These are phyloP conservation scores for Cepaea nemoralis DNA, from an alignment of 1,140 invertebrate species.

Conservation along the genomic window DNA sequence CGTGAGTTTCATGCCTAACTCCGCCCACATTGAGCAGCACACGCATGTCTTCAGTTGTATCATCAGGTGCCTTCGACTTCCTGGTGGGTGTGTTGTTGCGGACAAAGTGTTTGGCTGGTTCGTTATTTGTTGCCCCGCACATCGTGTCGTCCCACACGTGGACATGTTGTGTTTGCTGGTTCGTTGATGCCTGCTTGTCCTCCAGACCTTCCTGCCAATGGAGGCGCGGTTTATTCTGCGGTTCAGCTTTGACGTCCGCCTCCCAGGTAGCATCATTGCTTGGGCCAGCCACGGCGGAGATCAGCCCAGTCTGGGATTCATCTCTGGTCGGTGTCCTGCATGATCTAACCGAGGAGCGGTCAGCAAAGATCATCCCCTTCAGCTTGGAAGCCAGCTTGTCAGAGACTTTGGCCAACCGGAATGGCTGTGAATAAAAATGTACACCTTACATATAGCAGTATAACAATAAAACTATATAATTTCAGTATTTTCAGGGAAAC, in stretches of 20 bases:
- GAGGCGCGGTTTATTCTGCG: constrained; percentile 5
- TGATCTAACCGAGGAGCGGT: not conserved
- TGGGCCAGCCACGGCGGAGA: constrained; percentile 15
- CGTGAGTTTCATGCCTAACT: constrained; percentile 95
- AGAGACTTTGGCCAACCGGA: not conserved
- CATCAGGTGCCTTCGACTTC: not conserved
- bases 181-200: not conserved
- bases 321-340: constrained; percentile 1
- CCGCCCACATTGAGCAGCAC: constrained; percentile 97
- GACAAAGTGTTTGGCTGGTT: constrained; percentile 19
- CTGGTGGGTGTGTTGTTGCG: constrained; percentile 24
- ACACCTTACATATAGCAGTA: too few species aligned
- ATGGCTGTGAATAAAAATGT: not conserved
- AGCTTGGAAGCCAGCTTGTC: constrained; percentile 22
- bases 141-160: constrained; percentile 7
- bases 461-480: too few species aligned
- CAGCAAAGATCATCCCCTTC: constrained; percentile 38
- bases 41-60: constrained; percentile 44
- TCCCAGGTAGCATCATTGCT: constrained; percentile 8
- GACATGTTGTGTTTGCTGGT: not conserved
- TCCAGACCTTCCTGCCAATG: constrained; percentile 25
- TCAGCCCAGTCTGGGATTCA: constrained; percentile 24
- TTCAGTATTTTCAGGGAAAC: too few species aligned
- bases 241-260: too few species aligned
- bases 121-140: constrained; percentile 1